Evolutionary conservation across 2,113 vertebrate species (phyloP), one percentile per base, ranked within the genome.

Genomic region (Platysteira castanea): DNA sequence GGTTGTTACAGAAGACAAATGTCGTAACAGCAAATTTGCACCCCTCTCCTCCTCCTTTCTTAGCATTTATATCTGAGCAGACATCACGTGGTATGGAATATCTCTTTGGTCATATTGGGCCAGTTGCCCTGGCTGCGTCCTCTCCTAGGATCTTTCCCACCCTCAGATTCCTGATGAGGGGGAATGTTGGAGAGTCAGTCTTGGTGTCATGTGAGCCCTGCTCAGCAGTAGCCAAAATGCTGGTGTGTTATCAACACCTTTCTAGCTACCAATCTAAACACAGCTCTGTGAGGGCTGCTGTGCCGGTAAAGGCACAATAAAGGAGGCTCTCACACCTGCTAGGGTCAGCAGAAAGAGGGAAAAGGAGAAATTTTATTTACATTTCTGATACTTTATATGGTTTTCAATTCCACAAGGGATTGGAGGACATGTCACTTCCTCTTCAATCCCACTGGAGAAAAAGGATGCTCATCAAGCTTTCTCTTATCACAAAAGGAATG

Each of bases 151-250:
- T 9, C 33, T 53, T n/a, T 46, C n/a, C 22, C 23, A 56, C 3
- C 1, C 15, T 30, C 37, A 70, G 12, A 1, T 8, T n/a, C 3
- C 9, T 27, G 14, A 5, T 3, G 13, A 69, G 9, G 3, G 6
- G 8, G 3, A 28, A 61, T 18, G 7, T 2, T 61, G 53, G 10
- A n/a, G 30, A 63, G 11, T 22, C 17, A 28, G 13, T 16, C 11
- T 6, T 26, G 56, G 30, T 21, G 23, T 37, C 4, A 1, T 52
- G 44, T 22, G 35, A 74, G 19, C 23, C 59, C 77, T 20, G 8
- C 56, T 7, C 13, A 57, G n/a, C 15, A 61, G 7, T 1, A 63
- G 8, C 11, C 53, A 11, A 17, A 80, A 33, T 15, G 11, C 13
- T 11, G 4, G 3, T 22, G 10, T 39, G 24, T 14, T 46, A 7